Conservation (phyloP, 2,888 invertebrate species). For the Dynastes hyllus region DNA sequence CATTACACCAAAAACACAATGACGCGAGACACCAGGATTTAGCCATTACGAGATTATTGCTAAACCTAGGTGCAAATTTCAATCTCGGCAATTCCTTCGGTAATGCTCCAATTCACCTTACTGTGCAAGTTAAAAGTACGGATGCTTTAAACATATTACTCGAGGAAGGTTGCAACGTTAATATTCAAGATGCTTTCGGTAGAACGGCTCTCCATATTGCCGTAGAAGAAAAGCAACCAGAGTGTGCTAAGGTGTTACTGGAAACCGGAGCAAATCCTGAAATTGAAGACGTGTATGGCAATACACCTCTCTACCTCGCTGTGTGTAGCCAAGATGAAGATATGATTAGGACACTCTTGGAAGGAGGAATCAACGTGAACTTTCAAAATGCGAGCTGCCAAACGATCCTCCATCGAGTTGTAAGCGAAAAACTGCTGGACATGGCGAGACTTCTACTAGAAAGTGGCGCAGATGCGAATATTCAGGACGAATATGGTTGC, state of each 20-base stretch:
- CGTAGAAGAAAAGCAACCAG: not conserved
- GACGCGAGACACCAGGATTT: too few species aligned
- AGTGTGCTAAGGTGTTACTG: not conserved
- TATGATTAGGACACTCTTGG: too few species aligned
- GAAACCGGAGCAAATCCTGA: conserved; percentile 1
- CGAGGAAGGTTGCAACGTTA: not conserved
- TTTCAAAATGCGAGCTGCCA: too few species aligned
- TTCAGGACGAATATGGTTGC: not conserved
- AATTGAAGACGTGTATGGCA: not conserved
- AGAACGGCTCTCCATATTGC: not conserved
- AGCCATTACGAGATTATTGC: too few species aligned
- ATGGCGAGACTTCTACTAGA: not conserved
- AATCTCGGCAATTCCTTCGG: too few species aligned
- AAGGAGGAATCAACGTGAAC: too few species aligned
- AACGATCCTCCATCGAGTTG: not conserved
- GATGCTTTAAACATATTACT: not conserved
- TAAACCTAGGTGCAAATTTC: too few species aligned
- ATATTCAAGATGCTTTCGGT: not conserved
- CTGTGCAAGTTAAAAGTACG: too few species aligned
- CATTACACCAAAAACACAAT: not conserved
- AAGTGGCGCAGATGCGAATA: not conserved
- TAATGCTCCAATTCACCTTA: too few species aligned
- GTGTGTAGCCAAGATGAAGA: too few species aligned
- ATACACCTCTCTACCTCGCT: not conserved
- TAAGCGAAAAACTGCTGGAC: too few species aligned